phyloP scores from a whole-genome alignment of 2,888 invertebrate genomes.

The Pseudolycoriella hygida region DNA sequence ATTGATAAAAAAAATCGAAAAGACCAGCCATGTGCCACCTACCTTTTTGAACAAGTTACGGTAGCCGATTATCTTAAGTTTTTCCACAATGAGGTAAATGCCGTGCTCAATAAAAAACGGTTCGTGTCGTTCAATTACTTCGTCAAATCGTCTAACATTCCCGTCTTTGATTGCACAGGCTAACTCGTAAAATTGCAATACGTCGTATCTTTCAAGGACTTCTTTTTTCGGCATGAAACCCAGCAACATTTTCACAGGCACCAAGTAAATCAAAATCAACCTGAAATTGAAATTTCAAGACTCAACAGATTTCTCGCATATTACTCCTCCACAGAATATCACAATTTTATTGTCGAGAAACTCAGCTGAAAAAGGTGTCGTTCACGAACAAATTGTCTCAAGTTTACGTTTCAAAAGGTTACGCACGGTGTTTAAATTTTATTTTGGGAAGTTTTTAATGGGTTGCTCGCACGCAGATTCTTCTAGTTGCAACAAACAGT shows the following conservation, averaged over 20 bases:
- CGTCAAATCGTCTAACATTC: slow-evolving; percentile 65
- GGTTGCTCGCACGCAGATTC: too few relatives aligned
- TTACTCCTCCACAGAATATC: too few relatives aligned
- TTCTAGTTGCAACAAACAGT: too few relatives aligned
- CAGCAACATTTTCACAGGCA: slow-evolving; percentile 92
- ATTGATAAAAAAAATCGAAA: not conserved
- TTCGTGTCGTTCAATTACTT: slow-evolving; percentile 71
- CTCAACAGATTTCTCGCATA: too few relatives aligned
- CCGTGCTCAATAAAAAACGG: slow-evolving; percentile 88
- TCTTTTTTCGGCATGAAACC: slow-evolving; percentile 81
- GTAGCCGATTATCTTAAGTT: slow-evolving; percentile 85
- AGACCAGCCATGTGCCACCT: not conserved
- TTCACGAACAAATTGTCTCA: too few relatives aligned
- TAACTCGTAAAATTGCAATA: slow-evolving; percentile 80
- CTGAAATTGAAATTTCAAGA: slow-evolving; percentile 25
- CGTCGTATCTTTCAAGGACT: slow-evolving; percentile 73
- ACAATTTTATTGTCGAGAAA: too few relatives aligned
- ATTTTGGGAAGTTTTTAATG: too few relatives aligned
- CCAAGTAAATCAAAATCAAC: slow-evolving; percentile 82
- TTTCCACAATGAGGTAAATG: slow-evolving; percentile 94
- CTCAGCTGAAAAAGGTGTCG: too few relatives aligned
- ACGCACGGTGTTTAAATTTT: too few relatives aligned
- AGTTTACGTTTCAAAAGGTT: too few relatives aligned
- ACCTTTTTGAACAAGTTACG: slow-evolving; percentile 83
- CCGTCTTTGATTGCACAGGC: slow-evolving; percentile 80